phyloP scores from a whole-genome alignment of 2,888 invertebrate species.

The Eupithecia centaureata region DNA sequence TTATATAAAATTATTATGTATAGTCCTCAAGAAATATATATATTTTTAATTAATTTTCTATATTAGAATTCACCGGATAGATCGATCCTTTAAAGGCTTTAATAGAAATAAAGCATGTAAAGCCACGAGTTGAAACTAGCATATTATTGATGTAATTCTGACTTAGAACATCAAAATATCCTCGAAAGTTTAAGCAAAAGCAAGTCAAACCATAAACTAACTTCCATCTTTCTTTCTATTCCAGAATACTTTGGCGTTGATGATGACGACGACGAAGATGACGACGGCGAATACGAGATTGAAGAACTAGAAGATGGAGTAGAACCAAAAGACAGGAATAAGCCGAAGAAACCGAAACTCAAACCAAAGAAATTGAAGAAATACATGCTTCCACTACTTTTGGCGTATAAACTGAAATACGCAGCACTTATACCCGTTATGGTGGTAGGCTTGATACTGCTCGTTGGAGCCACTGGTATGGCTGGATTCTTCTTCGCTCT shows the following conservation, averaged over 20 bases:
- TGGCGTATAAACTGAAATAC: constrained; percentile 94
- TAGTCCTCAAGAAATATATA: too few species aligned
- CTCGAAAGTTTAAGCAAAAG: not conserved
- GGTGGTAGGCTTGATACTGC: constrained; percentile 87
- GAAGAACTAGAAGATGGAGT: constrained; percentile 35
- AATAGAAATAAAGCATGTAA: too few species aligned
- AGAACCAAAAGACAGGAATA: constrained; percentile 50
- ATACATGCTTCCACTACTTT: constrained; percentile 88
- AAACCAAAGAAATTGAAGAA: constrained; percentile 86
- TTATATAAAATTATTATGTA: too few species aligned
- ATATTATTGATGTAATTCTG: too few species aligned
- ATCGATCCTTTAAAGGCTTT: too few species aligned
- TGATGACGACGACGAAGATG: constrained; percentile 64
- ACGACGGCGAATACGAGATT: constrained; percentile 48
- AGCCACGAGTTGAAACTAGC: too few species aligned
- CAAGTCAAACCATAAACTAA: not conserved
- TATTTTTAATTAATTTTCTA: too few species aligned
- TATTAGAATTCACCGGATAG: too few species aligned
- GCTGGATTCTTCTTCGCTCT: constrained; percentile 95
- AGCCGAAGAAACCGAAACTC: constrained; percentile 48
- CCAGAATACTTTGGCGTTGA: constrained; percentile 73
- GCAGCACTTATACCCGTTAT: constrained; percentile 90
- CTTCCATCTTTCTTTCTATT: constrained; percentile 44
- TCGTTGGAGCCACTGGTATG: constrained; percentile 90
- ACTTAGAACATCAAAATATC: too few species aligned